Evolutionary conservation across 2,797 vertebrate genomes (phyloP).

Genomic region (Muscicapa striata): DNA sequence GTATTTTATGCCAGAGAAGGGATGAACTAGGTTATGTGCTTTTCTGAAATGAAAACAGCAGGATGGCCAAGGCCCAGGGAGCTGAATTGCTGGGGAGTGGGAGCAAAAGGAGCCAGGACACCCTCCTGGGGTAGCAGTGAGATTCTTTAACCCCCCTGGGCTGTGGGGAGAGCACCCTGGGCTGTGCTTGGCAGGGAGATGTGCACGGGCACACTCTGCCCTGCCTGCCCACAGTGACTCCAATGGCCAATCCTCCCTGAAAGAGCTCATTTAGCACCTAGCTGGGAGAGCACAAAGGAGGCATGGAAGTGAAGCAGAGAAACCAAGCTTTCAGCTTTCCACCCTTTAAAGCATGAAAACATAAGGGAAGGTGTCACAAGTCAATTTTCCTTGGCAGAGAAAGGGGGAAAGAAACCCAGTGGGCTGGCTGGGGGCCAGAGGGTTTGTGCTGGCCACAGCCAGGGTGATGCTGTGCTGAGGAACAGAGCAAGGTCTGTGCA

Average conservation of each 20-base stretch:
- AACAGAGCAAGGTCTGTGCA: neutral
- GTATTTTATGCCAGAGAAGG: neutral
- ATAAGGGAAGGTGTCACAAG: slow-evolving; percentile 44
- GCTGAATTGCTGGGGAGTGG: neutral
- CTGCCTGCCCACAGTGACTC: neutral
- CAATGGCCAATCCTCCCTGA: neutral
- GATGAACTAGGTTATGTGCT: neutral
- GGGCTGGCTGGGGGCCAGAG: slow-evolving; percentile 27
- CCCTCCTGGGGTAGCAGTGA: neutral
- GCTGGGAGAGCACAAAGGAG: neutral
- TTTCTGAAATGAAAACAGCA: neutral
- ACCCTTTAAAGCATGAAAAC: slow-evolving; percentile 43
- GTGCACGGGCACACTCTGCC: neutral
- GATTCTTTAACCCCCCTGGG: neutral
- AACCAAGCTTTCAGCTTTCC: slow-evolving; percentile 9
- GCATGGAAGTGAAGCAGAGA: neutral
- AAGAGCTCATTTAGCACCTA: neutral
- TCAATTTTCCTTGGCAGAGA: slow-evolving; percentile 53
- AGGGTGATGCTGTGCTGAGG: neutral
- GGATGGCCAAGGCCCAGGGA: neutral
- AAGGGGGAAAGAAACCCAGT: neutral
- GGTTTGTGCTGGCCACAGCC: neutral
- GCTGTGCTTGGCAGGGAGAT: fast-evolving
- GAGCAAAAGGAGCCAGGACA: neutral
- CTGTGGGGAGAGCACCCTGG: neutral